These are phyloP conservation scores for Rhombomys opimus DNA, from an alignment of 2,113 vertebrate species.

Conservation along the genomic window DNA sequence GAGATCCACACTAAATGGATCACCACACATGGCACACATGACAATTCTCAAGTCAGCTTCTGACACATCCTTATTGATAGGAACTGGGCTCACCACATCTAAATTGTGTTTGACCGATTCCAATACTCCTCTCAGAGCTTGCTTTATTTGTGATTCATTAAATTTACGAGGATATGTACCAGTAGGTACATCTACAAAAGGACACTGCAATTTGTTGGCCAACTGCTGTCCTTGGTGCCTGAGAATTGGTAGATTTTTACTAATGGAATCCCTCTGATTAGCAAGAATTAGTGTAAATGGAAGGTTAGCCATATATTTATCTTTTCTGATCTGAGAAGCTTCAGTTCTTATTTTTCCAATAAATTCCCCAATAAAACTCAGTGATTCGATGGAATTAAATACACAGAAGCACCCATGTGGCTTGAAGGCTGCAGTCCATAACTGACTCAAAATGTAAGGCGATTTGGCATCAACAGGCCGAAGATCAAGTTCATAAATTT, in stretches of 20 bases:
- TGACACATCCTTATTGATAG: conserved; percentile 96
- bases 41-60: conserved; percentile 98
- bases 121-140: conserved; percentile 95
- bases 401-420: conserved; percentile 99
- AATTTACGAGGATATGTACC: conserved; percentile 97
- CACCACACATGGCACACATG: conserved; percentile 99
- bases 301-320: conserved; percentile 93
- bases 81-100: conserved; percentile 94
- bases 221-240: conserved; percentile 98
- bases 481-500: conserved; percentile 98
- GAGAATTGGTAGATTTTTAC: conserved; percentile 97
- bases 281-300: conserved; percentile 98
- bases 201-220: conserved; percentile 98
- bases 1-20: conserved; percentile 98
- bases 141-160: conserved; percentile 97
- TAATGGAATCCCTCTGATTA: conserved; percentile 95
- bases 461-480: conserved; percentile 96
- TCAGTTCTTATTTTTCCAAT: conserved; percentile 96
- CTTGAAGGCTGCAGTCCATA: conserved; percentile 95
- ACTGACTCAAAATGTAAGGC: conserved; percentile 94
- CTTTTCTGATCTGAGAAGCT: conserved; percentile 94
- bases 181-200: conserved; percentile 96
- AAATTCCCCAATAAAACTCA: conserved; percentile 97
- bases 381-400: conserved; percentile 97
- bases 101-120: conserved; percentile 97